Conservation (phyloP, 2,888 invertebrate genomes). For the Tenthredo livida region DNA sequence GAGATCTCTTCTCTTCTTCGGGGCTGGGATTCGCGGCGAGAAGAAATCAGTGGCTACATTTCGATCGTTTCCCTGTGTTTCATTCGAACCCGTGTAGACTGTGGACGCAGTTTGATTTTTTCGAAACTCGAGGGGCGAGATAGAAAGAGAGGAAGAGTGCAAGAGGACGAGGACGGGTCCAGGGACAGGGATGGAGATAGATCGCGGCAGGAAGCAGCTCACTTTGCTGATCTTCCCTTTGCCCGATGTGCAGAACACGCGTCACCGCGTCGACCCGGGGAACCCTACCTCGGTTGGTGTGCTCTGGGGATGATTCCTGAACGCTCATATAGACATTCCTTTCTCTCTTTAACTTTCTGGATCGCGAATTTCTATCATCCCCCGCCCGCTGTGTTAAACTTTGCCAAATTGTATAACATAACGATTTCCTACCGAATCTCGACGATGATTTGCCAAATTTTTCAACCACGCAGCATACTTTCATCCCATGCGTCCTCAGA, state of each 20-base stretch:
- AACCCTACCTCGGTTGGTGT: conserved; percentile 61
- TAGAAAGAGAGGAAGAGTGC: neutral
- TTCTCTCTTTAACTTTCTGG: conserved; percentile 58
- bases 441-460: neutral
- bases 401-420: no score
- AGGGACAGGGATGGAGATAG: conserved; percentile 48
- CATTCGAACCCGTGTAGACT: neutral
- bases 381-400: no score
- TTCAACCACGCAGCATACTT: neutral
- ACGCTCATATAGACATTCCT: conserved; percentile 76
- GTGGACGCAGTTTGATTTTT: conserved; percentile 23
- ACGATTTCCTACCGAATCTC: no score
- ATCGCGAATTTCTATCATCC: neutral
- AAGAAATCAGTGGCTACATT: neutral
- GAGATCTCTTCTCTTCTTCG: neutral
- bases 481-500: neutral
- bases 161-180: conserved; percentile 20
- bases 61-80: neutral
- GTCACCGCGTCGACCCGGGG: conserved; percentile 70
- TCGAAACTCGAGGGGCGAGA: neutral
- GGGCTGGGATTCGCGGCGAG: neutral
- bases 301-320: conserved; percentile 63
- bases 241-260: conserved; percentile 77
- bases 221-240: conserved; percentile 76
- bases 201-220: conserved; percentile 55